These are phyloP conservation scores for Zootoca vivipara DNA, from an alignment of 2,113 vertebrate species.

Conservation along the genomic window DNA sequence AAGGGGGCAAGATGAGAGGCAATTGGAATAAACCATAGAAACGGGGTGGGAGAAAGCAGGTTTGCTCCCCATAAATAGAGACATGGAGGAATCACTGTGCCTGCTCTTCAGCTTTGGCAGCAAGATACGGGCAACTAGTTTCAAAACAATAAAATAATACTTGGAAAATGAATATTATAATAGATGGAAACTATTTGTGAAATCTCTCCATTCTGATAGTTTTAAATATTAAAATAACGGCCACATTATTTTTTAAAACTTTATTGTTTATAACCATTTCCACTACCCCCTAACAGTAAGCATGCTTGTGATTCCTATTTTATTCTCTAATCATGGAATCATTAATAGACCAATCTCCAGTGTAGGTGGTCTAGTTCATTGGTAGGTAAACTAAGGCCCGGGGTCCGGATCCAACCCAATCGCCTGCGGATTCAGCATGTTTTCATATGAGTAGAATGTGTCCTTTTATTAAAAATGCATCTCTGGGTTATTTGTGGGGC, in stretches of 20 bases:
- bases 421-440: too few species aligned
- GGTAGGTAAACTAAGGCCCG: too few species aligned
- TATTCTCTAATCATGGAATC: too few species aligned
- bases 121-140: not conserved
- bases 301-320: too few species aligned
- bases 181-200: not conserved
- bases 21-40: not conserved
- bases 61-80: not conserved
- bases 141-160: not conserved
- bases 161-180: not conserved
- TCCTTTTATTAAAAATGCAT: too few species aligned
- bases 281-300: too few species aligned
- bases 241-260: not conserved
- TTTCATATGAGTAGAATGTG: too few species aligned
- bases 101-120: not conserved
- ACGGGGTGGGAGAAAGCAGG: not conserved
- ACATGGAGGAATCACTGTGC: not conserved
- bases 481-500: too few species aligned
- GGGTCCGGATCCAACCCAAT: too few species aligned
- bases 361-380: too few species aligned
- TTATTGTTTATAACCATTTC: too few species aligned
- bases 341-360: too few species aligned
- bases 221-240: not conserved
- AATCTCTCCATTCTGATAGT: not conserved
- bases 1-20: not conserved